A percentile compares a stretch with the other conserved stretches of the same genome.
These are phyloP conservation scores for Rousettus madagascariensis DNA, from an alignment of 2,797 vertebrate species.

Conservation along the genomic window DNA sequence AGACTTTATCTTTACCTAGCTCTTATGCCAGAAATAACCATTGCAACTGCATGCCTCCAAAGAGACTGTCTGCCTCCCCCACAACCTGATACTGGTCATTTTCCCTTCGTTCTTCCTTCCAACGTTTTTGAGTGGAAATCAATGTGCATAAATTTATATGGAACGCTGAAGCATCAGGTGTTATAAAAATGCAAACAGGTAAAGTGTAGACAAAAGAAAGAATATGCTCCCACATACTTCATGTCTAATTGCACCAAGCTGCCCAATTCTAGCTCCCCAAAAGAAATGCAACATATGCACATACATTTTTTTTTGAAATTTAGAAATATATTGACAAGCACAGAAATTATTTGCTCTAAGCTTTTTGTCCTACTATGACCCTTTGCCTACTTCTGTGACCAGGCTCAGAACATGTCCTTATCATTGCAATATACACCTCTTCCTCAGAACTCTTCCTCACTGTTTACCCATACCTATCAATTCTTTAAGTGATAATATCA, in stretches of 20 bases:
- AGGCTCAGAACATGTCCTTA: not conserved
- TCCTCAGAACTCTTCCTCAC: not conserved
- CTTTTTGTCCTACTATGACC: not conserved
- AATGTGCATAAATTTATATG: not conserved
- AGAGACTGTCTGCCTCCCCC: not conserved
- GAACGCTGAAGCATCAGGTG: not conserved
- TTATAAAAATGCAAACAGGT: not conserved
- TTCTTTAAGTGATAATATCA: not conserved
- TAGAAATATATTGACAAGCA: not conserved
- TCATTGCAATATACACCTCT: not conserved
- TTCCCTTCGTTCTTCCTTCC: not conserved
- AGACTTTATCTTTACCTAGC: not conserved
- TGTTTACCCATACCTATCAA: not conserved
- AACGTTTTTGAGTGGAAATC: not conserved
- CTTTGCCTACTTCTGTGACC: not conserved
- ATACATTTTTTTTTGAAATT: not conserved
- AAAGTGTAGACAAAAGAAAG: not conserved
- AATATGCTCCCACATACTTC: not conserved
- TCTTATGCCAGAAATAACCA: not conserved
- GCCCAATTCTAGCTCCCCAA: not conserved
- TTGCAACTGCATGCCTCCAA: not conserved
- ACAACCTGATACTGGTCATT: not conserved
- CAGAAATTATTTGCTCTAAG: not conserved
- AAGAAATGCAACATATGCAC: not conserved
- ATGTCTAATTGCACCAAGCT: not conserved